phyloP scores from a whole-genome alignment of 2,113 vertebrate species.

The Cricetomys ansorgei region DNA sequence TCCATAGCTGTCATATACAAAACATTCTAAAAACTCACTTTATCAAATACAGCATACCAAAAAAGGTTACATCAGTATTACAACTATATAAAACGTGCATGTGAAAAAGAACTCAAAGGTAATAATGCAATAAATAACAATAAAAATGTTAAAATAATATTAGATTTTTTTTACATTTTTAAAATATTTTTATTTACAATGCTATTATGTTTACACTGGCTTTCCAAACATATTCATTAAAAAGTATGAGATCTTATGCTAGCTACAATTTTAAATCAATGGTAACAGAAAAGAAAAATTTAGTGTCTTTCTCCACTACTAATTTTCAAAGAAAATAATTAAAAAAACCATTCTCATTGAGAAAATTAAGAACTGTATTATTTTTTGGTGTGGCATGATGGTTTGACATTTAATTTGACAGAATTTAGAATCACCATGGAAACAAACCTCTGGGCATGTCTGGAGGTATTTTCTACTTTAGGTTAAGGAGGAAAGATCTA shows the following conservation, averaged over 20 bases:
- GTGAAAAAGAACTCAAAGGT: not conserved
- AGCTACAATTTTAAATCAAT: constrained; percentile 36
- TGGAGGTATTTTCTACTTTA: not conserved
- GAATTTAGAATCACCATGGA: constrained; percentile 35
- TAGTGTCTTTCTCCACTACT: not conserved
- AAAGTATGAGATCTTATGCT: not conserved
- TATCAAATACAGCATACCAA: not conserved
- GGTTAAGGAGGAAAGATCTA: not conserved
- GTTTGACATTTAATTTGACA: not conserved
- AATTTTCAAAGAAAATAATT: constrained; percentile 33
- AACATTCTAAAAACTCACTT: constrained; percentile 27
- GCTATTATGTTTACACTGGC: not conserved
- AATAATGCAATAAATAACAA: not conserved
- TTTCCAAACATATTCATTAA: constrained; percentile 12
- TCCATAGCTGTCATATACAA: not conserved
- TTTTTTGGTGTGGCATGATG: not conserved
- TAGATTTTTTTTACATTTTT: not conserved
- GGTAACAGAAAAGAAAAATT: constrained; percentile 32
- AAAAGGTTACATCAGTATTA: constrained; percentile 22
- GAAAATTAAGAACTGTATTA: constrained; percentile 37
- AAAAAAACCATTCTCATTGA: constrained; percentile 8
- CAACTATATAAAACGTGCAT: constrained; percentile 33
- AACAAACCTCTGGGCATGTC: not conserved
- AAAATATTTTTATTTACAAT: constrained; percentile 37
- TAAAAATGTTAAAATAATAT: constrained; percentile 13